Evolutionary conservation across 1,140 invertebrate species (phyloP).

Genomic region (Drosophila quadrilineata): DNA sequence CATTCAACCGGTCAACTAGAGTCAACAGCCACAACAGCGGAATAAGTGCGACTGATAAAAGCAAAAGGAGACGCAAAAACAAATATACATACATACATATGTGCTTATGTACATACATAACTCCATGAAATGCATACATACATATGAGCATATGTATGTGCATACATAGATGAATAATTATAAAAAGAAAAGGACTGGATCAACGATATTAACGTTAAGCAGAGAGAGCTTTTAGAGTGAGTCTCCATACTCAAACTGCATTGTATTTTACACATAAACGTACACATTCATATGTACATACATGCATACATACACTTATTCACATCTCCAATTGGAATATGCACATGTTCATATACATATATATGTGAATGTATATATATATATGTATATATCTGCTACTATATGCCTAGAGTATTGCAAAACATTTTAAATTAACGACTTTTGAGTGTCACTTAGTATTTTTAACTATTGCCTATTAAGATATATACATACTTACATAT

Average conservation of each 20-base stretch:
- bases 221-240: conserved; percentile 35
- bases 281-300: not conserved
- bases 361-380: not conserved
- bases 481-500: too few relatives aligned
- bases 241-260: conserved; percentile 26
- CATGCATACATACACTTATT: not conserved
- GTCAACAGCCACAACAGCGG: conserved; percentile 40
- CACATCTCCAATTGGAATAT: too few relatives aligned
- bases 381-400: not conserved
- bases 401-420: conserved; percentile 39
- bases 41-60: conserved; percentile 28
- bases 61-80: conserved; percentile 30
- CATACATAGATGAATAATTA: too few relatives aligned
- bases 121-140: too few relatives aligned
- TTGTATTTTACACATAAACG: not conserved
- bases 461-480: conserved; percentile 28
- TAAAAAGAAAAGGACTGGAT: too few relatives aligned
- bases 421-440: conserved; percentile 43
- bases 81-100: too few relatives aligned
- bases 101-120: too few relatives aligned
- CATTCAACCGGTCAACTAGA: conserved; percentile 71
- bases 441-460: conserved; percentile 35
- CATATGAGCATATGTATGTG: too few relatives aligned
- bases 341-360: not conserved
- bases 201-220: conserved; percentile 7